Evolutionary conservation across 2,113 vertebrate genomes (phyloP).

Genomic region (Dromaius novaehollandiae): DNA sequence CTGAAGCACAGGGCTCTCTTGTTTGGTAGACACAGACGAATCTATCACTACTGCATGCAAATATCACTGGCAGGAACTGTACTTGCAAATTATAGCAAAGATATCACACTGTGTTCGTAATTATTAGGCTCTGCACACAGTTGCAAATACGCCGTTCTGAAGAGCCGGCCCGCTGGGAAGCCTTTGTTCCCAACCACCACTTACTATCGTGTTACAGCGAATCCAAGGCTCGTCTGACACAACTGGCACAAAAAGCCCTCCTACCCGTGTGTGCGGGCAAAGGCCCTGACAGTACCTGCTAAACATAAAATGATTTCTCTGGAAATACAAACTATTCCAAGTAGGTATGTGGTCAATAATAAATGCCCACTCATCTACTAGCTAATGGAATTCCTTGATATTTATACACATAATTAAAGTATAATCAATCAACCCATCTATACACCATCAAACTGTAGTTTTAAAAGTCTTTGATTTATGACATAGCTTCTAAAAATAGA

Average conservation of each 20-base stretch:
- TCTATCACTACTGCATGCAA: not conserved
- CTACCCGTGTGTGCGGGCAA: not conserved
- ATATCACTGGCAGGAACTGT: not conserved
- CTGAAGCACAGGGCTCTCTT: not conserved
- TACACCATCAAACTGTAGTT: not conserved
- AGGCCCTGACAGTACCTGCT: not conserved
- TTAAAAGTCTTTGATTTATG: slow-evolving; percentile 2
- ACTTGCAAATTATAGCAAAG: not conserved
- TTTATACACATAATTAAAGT: slow-evolving; percentile 20
- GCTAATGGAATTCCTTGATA: not conserved
- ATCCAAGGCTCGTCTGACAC: not conserved
- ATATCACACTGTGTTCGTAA: not conserved
- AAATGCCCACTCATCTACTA: not conserved
- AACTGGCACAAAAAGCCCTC: not conserved
- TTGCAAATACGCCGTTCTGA: not conserved
- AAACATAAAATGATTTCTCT: not conserved
- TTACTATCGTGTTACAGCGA: not conserved
- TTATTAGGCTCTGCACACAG: not conserved
- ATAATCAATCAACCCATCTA: not conserved
- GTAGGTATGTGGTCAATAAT: not conserved
- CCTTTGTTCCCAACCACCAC: not conserved
- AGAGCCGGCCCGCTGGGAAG: not conserved
- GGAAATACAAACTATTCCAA: not conserved
- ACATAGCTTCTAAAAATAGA: not conserved
- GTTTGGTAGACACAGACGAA: not conserved